These are phyloP conservation scores for Anarsia innoxiella DNA, from an alignment of 2,888 invertebrate genomes.

Conservation along the genomic window DNA sequence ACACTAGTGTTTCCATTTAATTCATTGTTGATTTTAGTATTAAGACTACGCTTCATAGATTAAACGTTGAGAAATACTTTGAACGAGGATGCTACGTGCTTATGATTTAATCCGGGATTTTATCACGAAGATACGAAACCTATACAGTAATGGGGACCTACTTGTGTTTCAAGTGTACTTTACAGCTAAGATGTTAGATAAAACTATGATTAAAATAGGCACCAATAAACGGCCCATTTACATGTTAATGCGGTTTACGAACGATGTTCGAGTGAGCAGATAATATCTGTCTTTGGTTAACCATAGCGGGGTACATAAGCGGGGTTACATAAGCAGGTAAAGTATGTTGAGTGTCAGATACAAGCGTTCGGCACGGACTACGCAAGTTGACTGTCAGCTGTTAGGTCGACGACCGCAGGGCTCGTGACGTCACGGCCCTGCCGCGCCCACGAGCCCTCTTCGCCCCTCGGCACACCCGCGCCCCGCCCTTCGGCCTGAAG, in stretches of 20 bases:
- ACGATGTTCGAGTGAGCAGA: not conserved
- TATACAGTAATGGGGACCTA: too few species aligned
- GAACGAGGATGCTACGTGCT: constrained; percentile 4
- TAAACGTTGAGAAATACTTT: constrained; percentile 9
- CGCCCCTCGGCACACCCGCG: constrained; percentile 20
- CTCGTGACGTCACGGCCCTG: constrained; percentile 55
- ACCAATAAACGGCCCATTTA: constrained; percentile 1
- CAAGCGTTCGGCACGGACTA: constrained; percentile 2
- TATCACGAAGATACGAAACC: constrained; percentile 2
- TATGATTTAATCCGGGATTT: constrained; percentile 1
- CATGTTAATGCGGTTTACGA: constrained; percentile 2
- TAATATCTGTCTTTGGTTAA: constrained; percentile 2
- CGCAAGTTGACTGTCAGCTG: constrained; percentile 41
- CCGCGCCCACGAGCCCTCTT: constrained; percentile 38
- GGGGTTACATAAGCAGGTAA: not conserved
- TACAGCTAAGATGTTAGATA: too few species aligned
- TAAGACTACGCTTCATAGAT: constrained; percentile 9
- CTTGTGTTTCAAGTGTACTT: too few species aligned
- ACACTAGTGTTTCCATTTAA: constrained; percentile 20
- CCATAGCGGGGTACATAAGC: not conserved
- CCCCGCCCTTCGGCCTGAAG: constrained; percentile 26
- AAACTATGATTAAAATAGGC: not conserved
- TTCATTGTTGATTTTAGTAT: constrained; percentile 8
- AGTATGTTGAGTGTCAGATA: constrained; percentile 7
- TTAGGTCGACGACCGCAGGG: constrained; percentile 53